phyloP scores from a whole-genome alignment of 2,797 vertebrate genomes.

The Pogoniulus pusillus region DNA sequence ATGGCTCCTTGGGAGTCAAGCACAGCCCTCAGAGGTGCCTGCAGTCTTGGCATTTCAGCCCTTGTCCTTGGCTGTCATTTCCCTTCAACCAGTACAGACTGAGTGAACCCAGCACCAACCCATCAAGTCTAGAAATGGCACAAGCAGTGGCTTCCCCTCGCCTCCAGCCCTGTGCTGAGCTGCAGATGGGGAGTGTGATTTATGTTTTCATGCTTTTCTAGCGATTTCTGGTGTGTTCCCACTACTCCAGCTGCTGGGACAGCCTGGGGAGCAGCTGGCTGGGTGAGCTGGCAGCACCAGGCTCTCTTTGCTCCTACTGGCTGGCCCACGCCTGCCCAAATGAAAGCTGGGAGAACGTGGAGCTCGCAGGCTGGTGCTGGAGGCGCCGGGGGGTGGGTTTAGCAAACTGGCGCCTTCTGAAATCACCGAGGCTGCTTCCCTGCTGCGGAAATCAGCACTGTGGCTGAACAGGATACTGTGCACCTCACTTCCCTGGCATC shows the following conservation, averaged over 20 bases:
- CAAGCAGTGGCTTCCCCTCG: neutral
- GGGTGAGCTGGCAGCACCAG: conserved; percentile 1
- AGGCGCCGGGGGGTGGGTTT: neutral
- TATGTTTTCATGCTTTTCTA: conserved; percentile 42
- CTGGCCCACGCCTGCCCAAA: conserved; percentile 32
- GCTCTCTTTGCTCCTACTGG: neutral
- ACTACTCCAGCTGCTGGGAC: conserved; percentile 57
- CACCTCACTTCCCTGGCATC: neutral
- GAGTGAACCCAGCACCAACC: neutral
- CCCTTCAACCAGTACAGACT: neutral
- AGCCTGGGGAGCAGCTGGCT: conserved; percentile 57
- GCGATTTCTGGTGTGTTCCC: conserved; percentile 47
- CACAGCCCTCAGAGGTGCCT: neutral
- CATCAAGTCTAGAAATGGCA: neutral
- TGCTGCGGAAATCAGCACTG: neutral
- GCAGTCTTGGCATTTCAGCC: fast-evolving
- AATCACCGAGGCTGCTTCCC: neutral
- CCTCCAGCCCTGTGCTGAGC: neutral
- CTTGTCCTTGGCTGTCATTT: neutral
- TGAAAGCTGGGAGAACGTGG: neutral
- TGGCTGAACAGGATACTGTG: neutral
- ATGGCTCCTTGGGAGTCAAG: neutral
- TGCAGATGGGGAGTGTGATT: neutral
- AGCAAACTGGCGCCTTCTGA: conserved; percentile 14
- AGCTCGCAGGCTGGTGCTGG: neutral